Base-by-base conservation (phyloP, 2,888 invertebrate species). In the Griposia aprilina region DNA sequence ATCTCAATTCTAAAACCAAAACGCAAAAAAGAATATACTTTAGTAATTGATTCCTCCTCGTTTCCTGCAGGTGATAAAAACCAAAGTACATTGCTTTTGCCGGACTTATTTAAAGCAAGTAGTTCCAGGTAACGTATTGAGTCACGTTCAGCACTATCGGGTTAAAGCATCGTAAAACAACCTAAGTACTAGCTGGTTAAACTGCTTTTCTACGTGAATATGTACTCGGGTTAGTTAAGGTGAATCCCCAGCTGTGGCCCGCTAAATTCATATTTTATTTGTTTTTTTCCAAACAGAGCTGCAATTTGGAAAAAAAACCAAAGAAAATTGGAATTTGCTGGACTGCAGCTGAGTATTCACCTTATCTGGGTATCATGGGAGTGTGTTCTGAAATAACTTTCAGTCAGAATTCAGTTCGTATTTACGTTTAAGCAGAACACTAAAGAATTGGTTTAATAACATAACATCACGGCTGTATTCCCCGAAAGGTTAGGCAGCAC, bases 81-180 rank as follows among this genome's bases (percentile, higher is more conserved):
- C 15, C 20, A 20, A 71, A 85, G 69, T 77, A 77, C 36, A 73
- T 81, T 81, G 52, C 77, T 69, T 76, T 70, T 63, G 23, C 48
- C n/a, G 17, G 62, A 48, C 52, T 26, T 80, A 48, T 69, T 75
- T 63, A 77, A 70, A 72, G 23, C 77, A 11, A 50, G 67, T 60
- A 41, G 48, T 67, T 45, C 15, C 48, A 48, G 77, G 41, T 36
- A 20, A 13, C 26, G 62, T 48, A 76, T 76, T 65, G 81, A 67
- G 82, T 74, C 86, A 83, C 83, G 83, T 85, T 45, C 57, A 5
- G 23, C 10, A 57, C 15, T 81, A 73, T 63, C 60, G 62, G 57
- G 66, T 71, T 85, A 81, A 67, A 36, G 45, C 26, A 69, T 81
- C 85, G 85, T 81, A 65, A 76, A 81, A 59, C 50, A 70, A 45